Evolutionary conservation across 2,888 invertebrate species (phyloP).

Genomic region (Epicampocera succincta): DNA sequence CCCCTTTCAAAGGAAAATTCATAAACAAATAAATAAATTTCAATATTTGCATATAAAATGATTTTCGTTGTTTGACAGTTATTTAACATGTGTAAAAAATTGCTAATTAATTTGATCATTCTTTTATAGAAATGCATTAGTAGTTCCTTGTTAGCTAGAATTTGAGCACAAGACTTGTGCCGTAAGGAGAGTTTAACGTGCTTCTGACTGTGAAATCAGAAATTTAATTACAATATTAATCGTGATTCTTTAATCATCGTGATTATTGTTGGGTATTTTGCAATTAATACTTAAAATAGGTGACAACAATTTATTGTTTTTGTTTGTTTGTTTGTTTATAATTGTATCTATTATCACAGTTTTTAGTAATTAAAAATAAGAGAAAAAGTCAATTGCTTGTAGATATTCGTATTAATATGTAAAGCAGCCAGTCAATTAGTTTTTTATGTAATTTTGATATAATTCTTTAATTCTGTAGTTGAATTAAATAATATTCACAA

Average conservation of each 20-base stretch:
- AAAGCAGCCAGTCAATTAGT: background rate
- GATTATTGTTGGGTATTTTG: slow-evolving; percentile 17
- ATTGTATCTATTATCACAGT: slow-evolving; percentile 6
- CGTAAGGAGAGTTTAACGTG: slow-evolving; percentile 16
- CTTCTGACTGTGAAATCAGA: background rate
- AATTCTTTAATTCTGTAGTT: background rate
- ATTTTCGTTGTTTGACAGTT: background rate
- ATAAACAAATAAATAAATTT: slow-evolving; percentile 31
- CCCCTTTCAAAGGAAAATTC: slow-evolving; percentile 21
- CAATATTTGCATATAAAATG: slow-evolving; percentile 22
- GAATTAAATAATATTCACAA: slow-evolving; percentile 3
- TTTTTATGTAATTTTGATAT: background rate
- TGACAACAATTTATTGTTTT: slow-evolving; percentile 19
- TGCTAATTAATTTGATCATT: slow-evolving; percentile 36
- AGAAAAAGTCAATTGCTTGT: slow-evolving; percentile 6
- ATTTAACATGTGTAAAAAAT: slow-evolving; percentile 42
- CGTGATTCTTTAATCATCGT: slow-evolving; percentile 32
- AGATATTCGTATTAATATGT: background rate
- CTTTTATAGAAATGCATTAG: background rate
- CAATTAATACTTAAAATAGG: slow-evolving; percentile 39
- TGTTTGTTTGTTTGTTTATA: background rate
- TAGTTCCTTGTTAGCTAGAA: slow-evolving; percentile 48
- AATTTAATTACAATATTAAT: slow-evolving; percentile 27
- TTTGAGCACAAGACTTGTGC: background rate
- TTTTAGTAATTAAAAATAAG: background rate